A percentile compares a stretch with the other conserved stretches of the same genome.
These are phyloP conservation scores for Nephrotoma guestfalica DNA, from an alignment of 2,888 invertebrate genomes.

Conservation along the genomic window DNA sequence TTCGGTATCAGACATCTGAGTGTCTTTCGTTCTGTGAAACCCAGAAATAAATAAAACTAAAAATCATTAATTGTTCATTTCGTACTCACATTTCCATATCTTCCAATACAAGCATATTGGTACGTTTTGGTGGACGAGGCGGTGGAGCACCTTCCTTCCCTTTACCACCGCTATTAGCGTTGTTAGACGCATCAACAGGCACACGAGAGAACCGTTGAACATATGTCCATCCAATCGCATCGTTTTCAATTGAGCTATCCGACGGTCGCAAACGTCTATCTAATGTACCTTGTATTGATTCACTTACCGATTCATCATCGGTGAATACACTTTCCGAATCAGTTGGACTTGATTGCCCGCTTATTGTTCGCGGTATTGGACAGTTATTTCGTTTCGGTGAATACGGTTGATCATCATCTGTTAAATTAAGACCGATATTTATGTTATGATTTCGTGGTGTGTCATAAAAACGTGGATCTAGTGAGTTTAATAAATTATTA, in stretches of 20 bases:
- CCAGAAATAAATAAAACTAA: neutral
- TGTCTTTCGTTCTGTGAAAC: constrained; percentile 22
- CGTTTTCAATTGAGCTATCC: constrained; percentile 41
- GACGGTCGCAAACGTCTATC: constrained; percentile 37
- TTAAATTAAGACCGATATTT: constrained; percentile 31
- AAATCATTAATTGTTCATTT: constrained; percentile 1
- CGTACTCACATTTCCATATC: constrained; percentile 29
- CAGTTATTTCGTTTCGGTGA: constrained; percentile 33
- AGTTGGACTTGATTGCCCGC: constrained; percentile 40
- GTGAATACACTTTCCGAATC: constrained; percentile 55
- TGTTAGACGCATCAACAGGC: constrained; percentile 21
- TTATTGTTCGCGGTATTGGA: constrained; percentile 17
- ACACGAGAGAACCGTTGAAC: constrained; percentile 43
- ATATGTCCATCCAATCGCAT: constrained; percentile 38
- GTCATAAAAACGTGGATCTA: constrained; percentile 41
- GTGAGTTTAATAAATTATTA: constrained; percentile 29
- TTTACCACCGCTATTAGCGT: constrained; percentile 15
- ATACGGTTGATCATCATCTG: constrained; percentile 30
- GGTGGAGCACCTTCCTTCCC: constrained; percentile 39
- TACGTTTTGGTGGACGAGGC: constrained; percentile 60
- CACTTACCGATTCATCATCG: constrained; percentile 45
- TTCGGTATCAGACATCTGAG: constrained; percentile 31
- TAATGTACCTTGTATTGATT: constrained; percentile 28
- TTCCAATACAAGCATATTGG: constrained; percentile 25
- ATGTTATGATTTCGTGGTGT: constrained; percentile 29